phyloP scores from a whole-genome alignment of 2,888 invertebrate genomes.

The Dynastes hyllus region DNA sequence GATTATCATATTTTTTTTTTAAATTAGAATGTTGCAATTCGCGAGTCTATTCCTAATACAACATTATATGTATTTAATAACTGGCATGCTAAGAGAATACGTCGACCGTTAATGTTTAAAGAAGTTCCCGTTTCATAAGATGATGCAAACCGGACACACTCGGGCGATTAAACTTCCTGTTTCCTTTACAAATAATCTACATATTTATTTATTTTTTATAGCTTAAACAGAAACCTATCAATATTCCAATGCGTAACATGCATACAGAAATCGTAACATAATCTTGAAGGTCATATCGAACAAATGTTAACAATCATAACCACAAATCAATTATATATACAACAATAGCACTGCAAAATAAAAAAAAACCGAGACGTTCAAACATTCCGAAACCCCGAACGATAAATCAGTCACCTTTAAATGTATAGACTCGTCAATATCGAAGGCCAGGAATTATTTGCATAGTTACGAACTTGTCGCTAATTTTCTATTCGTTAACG shows the following conservation, averaged over 20 bases:
- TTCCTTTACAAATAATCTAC: slow-evolving; percentile 11
- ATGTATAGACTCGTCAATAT: neutral
- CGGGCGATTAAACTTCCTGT: slow-evolving; percentile 36
- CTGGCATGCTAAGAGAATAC: neutral
- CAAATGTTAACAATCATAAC: neutral
- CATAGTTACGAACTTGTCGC: neutral
- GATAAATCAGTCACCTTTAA: neutral
- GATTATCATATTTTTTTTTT: too few species aligned
- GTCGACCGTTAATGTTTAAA: neutral
- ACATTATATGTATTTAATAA: neutral
- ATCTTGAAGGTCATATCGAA: neutral
- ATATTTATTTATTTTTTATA: slow-evolving; percentile 4
- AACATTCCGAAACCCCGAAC: neutral
- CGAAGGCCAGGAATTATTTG: slow-evolving; percentile 15
- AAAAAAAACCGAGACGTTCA: neutral
- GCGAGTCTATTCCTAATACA: neutral
- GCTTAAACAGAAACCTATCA: too few species aligned
- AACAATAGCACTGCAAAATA: neutral
- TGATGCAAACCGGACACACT: slow-evolving; percentile 28
- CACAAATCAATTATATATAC: neutral
- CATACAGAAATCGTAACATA: too few species aligned
- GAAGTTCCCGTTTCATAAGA: slow-evolving; percentile 16
- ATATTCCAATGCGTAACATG: too few species aligned
- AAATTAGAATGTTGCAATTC: too few species aligned
- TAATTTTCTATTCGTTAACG: neutral